Percentiles rank a stretch among this genome's conserved stretches.
Conservation (phyloP, 37 sponge, comb jelly and placozoan genomes). For the Mnemiopsis leidyi region DNA sequence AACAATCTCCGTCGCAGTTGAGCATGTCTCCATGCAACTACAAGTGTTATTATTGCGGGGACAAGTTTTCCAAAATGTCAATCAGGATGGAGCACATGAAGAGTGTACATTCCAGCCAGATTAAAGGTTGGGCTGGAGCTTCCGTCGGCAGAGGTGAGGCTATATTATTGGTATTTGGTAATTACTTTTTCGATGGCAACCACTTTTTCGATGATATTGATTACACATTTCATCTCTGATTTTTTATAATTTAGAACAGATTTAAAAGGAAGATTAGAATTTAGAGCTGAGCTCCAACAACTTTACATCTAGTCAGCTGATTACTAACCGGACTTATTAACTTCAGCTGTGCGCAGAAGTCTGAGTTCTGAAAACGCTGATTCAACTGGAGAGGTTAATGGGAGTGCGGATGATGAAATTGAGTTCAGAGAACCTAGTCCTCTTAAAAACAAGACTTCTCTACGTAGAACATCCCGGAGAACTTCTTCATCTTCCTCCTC, state of each 20-base stretch:
- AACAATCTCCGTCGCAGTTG: neutral
- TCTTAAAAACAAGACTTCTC: neutral
- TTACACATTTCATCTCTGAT: no score
- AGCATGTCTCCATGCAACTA: neutral
- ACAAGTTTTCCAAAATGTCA: conserved; percentile 17
- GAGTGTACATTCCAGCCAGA: neutral
- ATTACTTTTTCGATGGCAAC: no score
- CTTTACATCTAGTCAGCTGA: no score
- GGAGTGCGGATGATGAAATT: neutral
- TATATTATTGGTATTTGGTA: no score
- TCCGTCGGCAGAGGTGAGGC: neutral
- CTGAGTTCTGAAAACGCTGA: neutral
- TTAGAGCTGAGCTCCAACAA: no score
- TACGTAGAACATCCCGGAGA: neutral
- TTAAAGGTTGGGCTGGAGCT: conserved; percentile 1
- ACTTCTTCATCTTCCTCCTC: neutral
- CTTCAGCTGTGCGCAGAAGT: neutral
- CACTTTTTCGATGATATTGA: no score
- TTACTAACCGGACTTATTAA: no score
- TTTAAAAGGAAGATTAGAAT: no score
- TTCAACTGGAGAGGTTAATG: neutral
- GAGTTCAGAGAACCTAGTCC: neutral
- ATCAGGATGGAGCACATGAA: conserved; percentile 64
- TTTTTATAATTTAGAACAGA: no score
- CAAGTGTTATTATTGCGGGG: conserved; percentile 46